A percentile compares a stretch with the other conserved stretches of the same genome.
Conservation (phyloP, 2,113 vertebrate species). For the Colinus virginianus region DNA sequence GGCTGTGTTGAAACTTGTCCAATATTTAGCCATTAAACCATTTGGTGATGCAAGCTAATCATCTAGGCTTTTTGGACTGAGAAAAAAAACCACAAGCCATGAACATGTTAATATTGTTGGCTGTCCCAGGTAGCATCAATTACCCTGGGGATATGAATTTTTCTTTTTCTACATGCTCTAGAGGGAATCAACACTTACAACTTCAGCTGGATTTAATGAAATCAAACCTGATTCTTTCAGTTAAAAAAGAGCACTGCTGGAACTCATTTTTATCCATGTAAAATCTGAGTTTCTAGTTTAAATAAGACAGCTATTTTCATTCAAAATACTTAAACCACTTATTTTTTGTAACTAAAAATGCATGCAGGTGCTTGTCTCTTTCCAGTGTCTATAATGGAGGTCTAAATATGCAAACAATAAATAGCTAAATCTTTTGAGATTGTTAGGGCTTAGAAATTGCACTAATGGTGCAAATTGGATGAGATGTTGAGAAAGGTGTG, state of each 20-base stretch:
- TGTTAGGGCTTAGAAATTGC: background rate
- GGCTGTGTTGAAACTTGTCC: background rate
- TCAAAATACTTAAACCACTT: background rate
- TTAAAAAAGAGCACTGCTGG: background rate
- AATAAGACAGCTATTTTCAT: background rate
- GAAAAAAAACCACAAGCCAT: background rate
- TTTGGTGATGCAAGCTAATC: background rate
- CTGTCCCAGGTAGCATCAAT: background rate
- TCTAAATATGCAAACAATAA: background rate
- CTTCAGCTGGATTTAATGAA: background rate
- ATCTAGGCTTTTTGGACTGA: background rate
- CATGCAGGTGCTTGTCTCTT: background rate
- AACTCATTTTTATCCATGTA: background rate
- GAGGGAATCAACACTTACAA: background rate
- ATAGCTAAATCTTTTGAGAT: background rate
- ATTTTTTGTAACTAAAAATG: background rate
- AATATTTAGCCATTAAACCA: background rate
- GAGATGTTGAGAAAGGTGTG: background rate
- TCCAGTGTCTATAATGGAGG: background rate
- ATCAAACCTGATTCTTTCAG: background rate
- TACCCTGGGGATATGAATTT: background rate
- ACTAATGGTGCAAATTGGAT: background rate
- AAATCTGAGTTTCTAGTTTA: background rate
- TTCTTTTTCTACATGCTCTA: background rate
- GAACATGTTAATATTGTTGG: background rate